Percentiles rank a stretch among this genome's conserved stretches.
These are phyloP conservation scores for Stegodyphus dumicola DNA, from an alignment of 1,140 invertebrate genomes.

Conservation along the genomic window DNA sequence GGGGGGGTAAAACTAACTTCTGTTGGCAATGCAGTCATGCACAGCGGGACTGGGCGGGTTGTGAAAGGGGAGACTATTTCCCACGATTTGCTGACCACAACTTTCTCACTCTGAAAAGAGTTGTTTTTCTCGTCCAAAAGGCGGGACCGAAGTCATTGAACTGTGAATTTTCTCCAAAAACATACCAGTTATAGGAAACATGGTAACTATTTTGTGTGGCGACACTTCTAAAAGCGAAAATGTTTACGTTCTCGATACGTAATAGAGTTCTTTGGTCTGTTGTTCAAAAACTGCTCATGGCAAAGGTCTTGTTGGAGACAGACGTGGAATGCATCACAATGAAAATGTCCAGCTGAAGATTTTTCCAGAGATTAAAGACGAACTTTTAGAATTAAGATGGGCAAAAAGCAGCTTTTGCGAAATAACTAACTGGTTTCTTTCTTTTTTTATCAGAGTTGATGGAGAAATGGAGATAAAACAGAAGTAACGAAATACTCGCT, in stretches of 20 bases:
- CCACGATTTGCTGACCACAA: conserved; percentile 54
- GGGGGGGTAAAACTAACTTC: neutral
- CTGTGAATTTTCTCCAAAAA: neutral
- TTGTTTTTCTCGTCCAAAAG: conserved; percentile 16
- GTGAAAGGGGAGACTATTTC: conserved; percentile 17
- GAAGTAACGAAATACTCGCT: too few relatives aligned
- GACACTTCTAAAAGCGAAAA: neutral
- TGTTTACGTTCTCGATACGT: neutral
- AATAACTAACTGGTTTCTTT: too few relatives aligned
- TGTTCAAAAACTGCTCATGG: too few relatives aligned
- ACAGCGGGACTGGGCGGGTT: neutral
- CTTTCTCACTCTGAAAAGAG: conserved; percentile 43
- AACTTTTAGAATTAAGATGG: too few relatives aligned
- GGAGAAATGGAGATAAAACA: too few relatives aligned
- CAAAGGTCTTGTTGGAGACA: too few relatives aligned
- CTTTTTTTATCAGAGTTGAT: too few relatives aligned
- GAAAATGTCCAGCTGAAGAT: too few relatives aligned
- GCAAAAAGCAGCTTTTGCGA: too few relatives aligned
- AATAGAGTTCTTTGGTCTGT: neutral
- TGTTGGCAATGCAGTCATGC: conserved; percentile 12
- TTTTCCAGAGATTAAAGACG: too few relatives aligned
- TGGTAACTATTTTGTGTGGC: neutral
- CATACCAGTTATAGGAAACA: neutral
- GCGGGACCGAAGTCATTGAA: conserved; percentile 50
- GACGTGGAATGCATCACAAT: too few relatives aligned